Base-by-base conservation (phyloP, 2,888 invertebrate genomes). In the Drosophila flavopinicola region DNA sequence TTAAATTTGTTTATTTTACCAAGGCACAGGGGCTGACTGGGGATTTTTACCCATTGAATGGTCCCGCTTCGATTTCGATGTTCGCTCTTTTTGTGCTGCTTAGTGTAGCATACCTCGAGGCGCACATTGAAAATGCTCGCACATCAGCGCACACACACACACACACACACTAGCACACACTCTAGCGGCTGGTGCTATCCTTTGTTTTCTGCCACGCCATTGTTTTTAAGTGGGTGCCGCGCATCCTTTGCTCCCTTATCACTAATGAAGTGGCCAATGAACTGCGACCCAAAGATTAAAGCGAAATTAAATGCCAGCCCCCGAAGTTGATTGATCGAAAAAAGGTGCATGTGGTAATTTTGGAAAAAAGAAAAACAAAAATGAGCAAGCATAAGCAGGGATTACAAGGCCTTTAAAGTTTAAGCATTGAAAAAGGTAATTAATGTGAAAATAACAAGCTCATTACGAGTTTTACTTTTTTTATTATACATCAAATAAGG, bases 241-340 rank as follows among this genome's bases (percentile, higher is more conserved):
- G 84, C 58, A 75, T 84, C 78, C 78, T 66, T 51, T 60, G 51
- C 42, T 37, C 59, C 74, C 76, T 83, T 74, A 79, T 76, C 83
- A 78, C 85, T 80, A 80, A 85, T 85, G 79, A 80, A 80, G 83
- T 79, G 79, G 77, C 80, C 84, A 85, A 85, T 82, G 85, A 85
- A 79, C 85, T 82, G 84, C 66, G 67, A 75, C 73, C 79, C 84
- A 65, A 80, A 80, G 79, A 80, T 80, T 80, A 80, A 80, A 80
- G 85, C 79, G 78, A 78, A 73, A 80, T 80, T 85, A 85, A 80
- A 80, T 85, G 75, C 66, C 82, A 59, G 59, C 58, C 61, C 58
- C 61, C 61, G 49, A 73, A 41, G 38, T 59, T 72, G 72, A 72
- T 72, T 68, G 72, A 72, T 73, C 74, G 64, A 67, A 72, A 73